A percentile compares a stretch with the other conserved stretches of the same genome.
phyloP scores from a whole-genome alignment of 2,797 vertebrate genomes.

The Acrocephalus scirpaceus region DNA sequence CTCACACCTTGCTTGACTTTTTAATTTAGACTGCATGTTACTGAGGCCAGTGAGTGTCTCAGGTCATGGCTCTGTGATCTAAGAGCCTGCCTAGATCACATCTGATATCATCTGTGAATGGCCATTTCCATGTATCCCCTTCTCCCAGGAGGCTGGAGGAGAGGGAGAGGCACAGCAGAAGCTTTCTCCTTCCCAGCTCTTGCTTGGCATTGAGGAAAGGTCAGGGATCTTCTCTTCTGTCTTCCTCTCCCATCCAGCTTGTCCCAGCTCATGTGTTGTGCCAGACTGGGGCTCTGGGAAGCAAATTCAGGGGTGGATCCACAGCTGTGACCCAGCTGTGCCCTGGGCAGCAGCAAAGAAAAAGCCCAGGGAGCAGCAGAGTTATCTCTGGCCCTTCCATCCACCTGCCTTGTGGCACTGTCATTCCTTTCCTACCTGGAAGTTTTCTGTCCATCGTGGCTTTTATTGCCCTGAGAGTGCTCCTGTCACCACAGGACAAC shows the following conservation, averaged over 20 bases:
- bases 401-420: accelerated
- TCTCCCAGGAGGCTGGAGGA: background rate
- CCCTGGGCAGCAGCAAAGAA: background rate
- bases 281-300: background rate
- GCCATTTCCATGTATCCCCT: accelerated
- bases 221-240: background rate
- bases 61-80: too few species aligned
- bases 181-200: background rate
- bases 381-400: background rate
- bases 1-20: background rate
- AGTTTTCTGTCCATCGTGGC: background rate
- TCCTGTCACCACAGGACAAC: background rate
- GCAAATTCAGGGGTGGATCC: background rate
- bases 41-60: background rate
- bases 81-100: background rate
- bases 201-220: background rate
- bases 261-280: background rate
- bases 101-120: background rate
- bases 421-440: background rate
- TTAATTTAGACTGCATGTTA: background rate
- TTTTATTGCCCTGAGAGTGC: background rate
- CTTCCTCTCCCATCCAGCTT: accelerated
- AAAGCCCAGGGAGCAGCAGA: background rate
- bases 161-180: background rate
- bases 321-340: background rate